These are phyloP conservation scores for human (Homo sapiens) DNA, from an alignment of 2,113 vertebrate species.

Conservation along the genomic window GRCh38 chr2:222316501-222317000, in stretches of 20 bases:
- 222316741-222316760: not conserved
- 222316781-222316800: slow-evolving; percentile 28
- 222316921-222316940: not conserved
- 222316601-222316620: not conserved
- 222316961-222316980: not conserved
- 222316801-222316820: not conserved
- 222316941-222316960: slow-evolving; percentile 13
- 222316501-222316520: slow-evolving; percentile 11
- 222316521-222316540: not conserved
- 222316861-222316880: not conserved
- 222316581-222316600: slow-evolving; percentile 38
- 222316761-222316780: not conserved
- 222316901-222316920: not conserved
- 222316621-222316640: slow-evolving; percentile 7
- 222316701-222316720: not conserved
- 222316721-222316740: not conserved
- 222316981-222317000: not conserved
- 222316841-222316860: not conserved
- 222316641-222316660: not conserved
- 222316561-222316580: slow-evolving; percentile 13
- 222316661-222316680: slow-evolving; percentile 10
- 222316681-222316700: not conserved
- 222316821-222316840: slow-evolving; percentile 23
- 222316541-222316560: slow-evolving; percentile 38
- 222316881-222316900: not conserved